Conservation (phyloP, 1,140 invertebrate species). For the Dendrolimus kikuchii region DNA sequence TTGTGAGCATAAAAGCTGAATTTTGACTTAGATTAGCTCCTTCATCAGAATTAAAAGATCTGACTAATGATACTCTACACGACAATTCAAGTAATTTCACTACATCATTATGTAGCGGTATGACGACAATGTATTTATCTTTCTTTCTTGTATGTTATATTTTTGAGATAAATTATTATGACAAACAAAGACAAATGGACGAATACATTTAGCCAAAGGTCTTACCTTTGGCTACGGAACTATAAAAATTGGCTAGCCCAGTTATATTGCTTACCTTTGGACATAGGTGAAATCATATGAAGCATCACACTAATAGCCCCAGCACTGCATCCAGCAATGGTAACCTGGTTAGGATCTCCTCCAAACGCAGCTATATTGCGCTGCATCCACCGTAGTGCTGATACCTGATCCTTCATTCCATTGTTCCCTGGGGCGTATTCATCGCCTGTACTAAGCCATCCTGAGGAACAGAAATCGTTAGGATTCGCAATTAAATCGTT, state of each 20-base stretch:
- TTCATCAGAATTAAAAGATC: too few relatives aligned
- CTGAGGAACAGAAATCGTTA: slow-evolving; percentile 34
- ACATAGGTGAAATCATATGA: slow-evolving; percentile 82
- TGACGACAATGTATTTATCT: too few relatives aligned
- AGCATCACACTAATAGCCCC: slow-evolving; percentile 77
- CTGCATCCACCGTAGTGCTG: slow-evolving; percentile 81
- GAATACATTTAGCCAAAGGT: neutral
- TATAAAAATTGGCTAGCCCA: neutral
- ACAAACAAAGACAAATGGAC: too few relatives aligned
- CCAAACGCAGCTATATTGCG: slow-evolving; percentile 81
- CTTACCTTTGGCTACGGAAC: neutral
- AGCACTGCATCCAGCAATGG: slow-evolving; percentile 79
- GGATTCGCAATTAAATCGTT: neutral
- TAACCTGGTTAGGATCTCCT: slow-evolving; percentile 81
- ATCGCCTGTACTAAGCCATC: slow-evolving; percentile 78
- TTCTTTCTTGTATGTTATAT: too few relatives aligned
- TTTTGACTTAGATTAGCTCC: too few relatives aligned
- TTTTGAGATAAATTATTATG: too few relatives aligned
- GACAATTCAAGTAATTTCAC: too few relatives aligned
- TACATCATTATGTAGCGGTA: too few relatives aligned
- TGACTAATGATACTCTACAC: too few relatives aligned
- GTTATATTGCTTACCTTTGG: slow-evolving; percentile 57
- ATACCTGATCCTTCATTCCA: slow-evolving; percentile 83
- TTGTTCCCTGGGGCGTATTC: slow-evolving; percentile 78
- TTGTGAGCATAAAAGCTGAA: neutral